These are phyloP conservation scores for Heloderma charlesbogerti DNA, from an alignment of 2,113 vertebrate genomes.

Conservation along the genomic window DNA sequence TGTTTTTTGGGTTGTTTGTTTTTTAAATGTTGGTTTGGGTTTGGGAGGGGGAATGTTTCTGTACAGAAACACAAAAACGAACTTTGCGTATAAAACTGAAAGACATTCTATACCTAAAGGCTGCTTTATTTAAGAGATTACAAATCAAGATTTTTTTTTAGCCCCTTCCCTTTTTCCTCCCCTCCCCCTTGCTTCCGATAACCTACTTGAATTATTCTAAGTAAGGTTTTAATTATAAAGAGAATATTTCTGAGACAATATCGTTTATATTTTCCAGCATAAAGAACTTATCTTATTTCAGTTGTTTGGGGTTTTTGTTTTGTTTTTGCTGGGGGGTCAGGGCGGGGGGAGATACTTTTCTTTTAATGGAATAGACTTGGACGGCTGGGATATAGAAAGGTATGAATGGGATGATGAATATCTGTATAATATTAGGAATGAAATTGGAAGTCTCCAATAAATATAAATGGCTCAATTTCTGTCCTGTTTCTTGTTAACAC, in stretches of 20 bases:
- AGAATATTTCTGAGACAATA: constrained; percentile 63
- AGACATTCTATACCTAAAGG: constrained; percentile 51
- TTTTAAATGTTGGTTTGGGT: constrained; percentile 44
- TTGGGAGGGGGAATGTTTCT: constrained; percentile 55
- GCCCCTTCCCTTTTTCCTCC: no score
- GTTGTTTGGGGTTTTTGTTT: constrained; percentile 40
- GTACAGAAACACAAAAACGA: constrained; percentile 57
- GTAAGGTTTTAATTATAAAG: constrained; percentile 71
- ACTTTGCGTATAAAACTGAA: constrained; percentile 66
- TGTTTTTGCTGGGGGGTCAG: not conserved
- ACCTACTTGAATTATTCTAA: constrained; percentile 60
- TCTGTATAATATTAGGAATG: constrained; percentile 67
- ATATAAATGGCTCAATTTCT: constrained; percentile 22
- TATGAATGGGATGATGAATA: constrained; percentile 61
- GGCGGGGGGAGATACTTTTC: not conserved
- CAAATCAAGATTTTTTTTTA: constrained; percentile 65
- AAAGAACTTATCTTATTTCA: constrained; percentile 59
- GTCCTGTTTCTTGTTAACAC: not conserved
- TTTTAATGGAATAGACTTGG: constrained; percentile 42
- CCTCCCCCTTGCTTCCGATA: not conserved
- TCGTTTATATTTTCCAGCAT: constrained; percentile 68
- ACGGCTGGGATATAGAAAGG: constrained; percentile 61
- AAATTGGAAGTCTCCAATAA: constrained; percentile 67
- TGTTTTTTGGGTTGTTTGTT: not conserved
- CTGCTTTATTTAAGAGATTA: constrained; percentile 68